Conservation (phyloP, 1,140 invertebrate genomes). For the Pogonus chalceus region DNA sequence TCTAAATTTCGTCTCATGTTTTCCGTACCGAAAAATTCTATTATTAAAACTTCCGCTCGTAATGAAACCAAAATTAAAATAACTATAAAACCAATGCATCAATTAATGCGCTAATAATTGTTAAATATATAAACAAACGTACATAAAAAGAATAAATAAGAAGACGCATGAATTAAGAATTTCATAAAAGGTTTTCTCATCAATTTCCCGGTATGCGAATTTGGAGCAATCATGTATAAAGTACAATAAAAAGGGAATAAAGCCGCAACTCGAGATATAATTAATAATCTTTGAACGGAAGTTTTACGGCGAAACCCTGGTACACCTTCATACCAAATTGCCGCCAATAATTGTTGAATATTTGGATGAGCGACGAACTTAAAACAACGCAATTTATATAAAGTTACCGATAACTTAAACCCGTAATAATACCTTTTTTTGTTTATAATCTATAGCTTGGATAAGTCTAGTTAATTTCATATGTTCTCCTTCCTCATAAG, state of each 20-base stretch:
- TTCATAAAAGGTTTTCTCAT: constrained; percentile 91
- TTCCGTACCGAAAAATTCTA: constrained; percentile 60
- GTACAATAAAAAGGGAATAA: constrained; percentile 79
- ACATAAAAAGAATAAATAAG: constrained; percentile 86
- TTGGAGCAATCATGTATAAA: constrained; percentile 70
- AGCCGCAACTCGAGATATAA: constrained; percentile 63
- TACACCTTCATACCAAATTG: constrained; percentile 87
- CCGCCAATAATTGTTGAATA: constrained; percentile 81
- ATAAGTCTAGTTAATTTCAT: constrained; percentile 74
- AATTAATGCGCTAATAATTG: background rate
- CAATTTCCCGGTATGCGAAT: constrained; percentile 60
- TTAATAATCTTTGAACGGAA: constrained; percentile 52
- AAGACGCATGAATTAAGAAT: constrained; percentile 84
- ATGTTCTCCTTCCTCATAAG: constrained; percentile 56
- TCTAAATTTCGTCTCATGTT: constrained; percentile 47
- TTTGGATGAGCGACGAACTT: constrained; percentile 90
- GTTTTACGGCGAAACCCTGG: constrained; percentile 77
- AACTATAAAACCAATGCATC: constrained; percentile 42
- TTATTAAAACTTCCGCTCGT: constrained; percentile 64
- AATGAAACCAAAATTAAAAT: constrained; percentile 79
- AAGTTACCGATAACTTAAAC: background rate
- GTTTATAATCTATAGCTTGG: constrained; percentile 83
- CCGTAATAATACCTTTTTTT: constrained; percentile 67
- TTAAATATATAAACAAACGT: constrained; percentile 33
- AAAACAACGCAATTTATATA: constrained; percentile 15